These are phyloP conservation scores for Zophobas atratus DNA, from an alignment of 1,140 invertebrate species.

Conservation along the genomic window DNA sequence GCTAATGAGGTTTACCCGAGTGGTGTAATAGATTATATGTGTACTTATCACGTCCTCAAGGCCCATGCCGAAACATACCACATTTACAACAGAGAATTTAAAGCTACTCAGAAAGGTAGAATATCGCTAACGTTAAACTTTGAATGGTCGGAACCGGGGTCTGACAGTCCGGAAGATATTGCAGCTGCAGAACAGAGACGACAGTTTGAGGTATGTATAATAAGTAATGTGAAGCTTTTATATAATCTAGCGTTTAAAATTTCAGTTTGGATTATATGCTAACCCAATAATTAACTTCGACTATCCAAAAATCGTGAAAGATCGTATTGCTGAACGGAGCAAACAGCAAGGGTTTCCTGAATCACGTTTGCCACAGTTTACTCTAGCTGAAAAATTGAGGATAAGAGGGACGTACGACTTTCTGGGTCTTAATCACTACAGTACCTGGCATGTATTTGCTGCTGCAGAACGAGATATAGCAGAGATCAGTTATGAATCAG, in stretches of 20 bases:
- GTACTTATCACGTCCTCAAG: slow-evolving; percentile 57
- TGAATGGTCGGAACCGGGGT: slow-evolving; percentile 61
- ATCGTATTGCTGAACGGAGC: slow-evolving; percentile 72
- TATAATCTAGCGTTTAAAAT: slow-evolving; percentile 44
- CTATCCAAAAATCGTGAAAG: slow-evolving; percentile 75
- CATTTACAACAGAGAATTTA: slow-evolving; percentile 59
- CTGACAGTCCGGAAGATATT: slow-evolving; percentile 65
- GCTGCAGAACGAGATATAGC: slow-evolving; percentile 5
- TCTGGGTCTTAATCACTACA: slow-evolving; percentile 61
- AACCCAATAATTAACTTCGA: slow-evolving; percentile 78
- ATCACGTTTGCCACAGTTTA: slow-evolving; percentile 77
- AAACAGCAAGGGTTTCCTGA: slow-evolving; percentile 72
- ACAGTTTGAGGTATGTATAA: not conserved
- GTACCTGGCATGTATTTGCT: slow-evolving; percentile 47
- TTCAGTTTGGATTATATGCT: slow-evolving; percentile 75
- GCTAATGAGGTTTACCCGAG: slow-evolving; percentile 44
- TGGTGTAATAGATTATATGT: slow-evolving; percentile 51
- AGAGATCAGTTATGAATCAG: slow-evolving; percentile 12
- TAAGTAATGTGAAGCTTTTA: slow-evolving; percentile 55
- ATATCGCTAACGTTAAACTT: slow-evolving; percentile 22
- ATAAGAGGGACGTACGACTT: slow-evolving; percentile 68
- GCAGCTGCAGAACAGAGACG: slow-evolving; percentile 66
- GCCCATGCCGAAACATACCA: slow-evolving; percentile 58
- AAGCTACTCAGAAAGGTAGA: slow-evolving; percentile 54
- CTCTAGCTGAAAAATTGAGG: slow-evolving; percentile 71